Percentiles rank a stretch among this genome's conserved stretches.
phyloP scores from a whole-genome alignment of 2,113 vertebrate genomes.

The Miniopterus natalensis region DNA sequence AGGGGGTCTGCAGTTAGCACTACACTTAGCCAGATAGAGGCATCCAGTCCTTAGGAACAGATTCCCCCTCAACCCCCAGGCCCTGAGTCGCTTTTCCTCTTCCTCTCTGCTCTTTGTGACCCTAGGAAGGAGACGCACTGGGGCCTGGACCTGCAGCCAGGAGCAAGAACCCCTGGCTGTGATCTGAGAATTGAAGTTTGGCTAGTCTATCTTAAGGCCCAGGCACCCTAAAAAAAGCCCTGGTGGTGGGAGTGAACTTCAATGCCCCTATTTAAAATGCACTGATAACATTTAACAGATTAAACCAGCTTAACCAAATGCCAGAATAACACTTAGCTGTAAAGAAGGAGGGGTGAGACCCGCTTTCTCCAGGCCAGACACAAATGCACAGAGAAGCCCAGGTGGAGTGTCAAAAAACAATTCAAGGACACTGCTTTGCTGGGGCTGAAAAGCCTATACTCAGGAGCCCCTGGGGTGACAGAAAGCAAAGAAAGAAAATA shows the following conservation, averaged over 20 bases:
- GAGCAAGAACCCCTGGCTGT: constrained; percentile 40
- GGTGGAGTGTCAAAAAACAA: constrained; percentile 80
- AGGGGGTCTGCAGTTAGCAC: neutral
- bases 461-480: constrained; percentile 67
- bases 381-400: constrained; percentile 47
- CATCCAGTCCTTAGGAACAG: constrained; percentile 42
- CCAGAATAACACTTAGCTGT: constrained; percentile 82
- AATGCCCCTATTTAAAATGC: constrained; percentile 86
- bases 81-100: constrained; percentile 65
- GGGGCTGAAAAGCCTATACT: constrained; percentile 50
- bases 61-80: constrained; percentile 14
- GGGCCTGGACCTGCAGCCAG: constrained; percentile 54
- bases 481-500: constrained; percentile 80
- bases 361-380: constrained; percentile 64
- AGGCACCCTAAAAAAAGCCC: constrained; percentile 74
- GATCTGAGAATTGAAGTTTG: constrained; percentile 52
- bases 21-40: constrained; percentile 43
- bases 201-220: constrained; percentile 71
- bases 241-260: constrained; percentile 74
- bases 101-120: constrained; percentile 55
- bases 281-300: constrained; percentile 84
- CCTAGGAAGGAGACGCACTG: constrained; percentile 63
- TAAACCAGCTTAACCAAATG: constrained; percentile 85
- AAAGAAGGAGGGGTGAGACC: constrained; percentile 73
- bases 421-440: constrained; percentile 45